A percentile compares a stretch with the other conserved stretches of the same genome.
These are phyloP conservation scores for Carlito syrichta DNA, from an alignment of 2,113 vertebrate genomes.

Conservation along the genomic window DNA sequence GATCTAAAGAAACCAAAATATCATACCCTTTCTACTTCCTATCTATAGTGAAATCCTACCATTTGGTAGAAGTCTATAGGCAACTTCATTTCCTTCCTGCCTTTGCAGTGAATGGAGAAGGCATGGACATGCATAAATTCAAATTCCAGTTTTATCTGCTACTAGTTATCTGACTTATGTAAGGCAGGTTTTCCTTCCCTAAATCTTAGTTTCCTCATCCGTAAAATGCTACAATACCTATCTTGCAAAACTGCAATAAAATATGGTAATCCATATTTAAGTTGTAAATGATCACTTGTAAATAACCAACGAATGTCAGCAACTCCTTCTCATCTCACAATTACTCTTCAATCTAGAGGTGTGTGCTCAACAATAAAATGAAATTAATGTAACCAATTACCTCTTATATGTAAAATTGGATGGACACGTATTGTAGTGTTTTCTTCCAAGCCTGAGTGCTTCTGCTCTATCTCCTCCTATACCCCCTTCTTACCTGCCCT, in stretches of 20 bases:
- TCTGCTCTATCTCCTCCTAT: neutral
- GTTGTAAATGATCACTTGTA: neutral
- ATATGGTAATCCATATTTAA: neutral
- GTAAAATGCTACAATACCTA: neutral
- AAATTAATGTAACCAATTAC: neutral
- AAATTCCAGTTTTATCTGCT: neutral
- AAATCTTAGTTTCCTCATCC: conserved; percentile 8
- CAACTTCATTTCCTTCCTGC: neutral
- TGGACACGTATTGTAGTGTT: neutral
- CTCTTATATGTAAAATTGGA: neutral
- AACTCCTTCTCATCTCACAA: neutral
- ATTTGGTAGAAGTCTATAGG: neutral
- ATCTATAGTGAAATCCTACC: neutral
- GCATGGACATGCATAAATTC: neutral
- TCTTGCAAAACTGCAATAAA: neutral
- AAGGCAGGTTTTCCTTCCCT: neutral
- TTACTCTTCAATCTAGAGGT: neutral
- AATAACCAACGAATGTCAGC: neutral
- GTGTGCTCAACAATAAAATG: neutral
- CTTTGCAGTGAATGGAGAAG: neutral
- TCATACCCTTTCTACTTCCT: neutral
- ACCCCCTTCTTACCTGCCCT: neutral
- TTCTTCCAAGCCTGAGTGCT: neutral
- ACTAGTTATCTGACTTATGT: neutral
- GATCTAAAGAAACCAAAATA: neutral